These are phyloP conservation scores for Hydrolagus colliei DNA, from an alignment of 2,797 vertebrate species.

Conservation along the genomic window DNA sequence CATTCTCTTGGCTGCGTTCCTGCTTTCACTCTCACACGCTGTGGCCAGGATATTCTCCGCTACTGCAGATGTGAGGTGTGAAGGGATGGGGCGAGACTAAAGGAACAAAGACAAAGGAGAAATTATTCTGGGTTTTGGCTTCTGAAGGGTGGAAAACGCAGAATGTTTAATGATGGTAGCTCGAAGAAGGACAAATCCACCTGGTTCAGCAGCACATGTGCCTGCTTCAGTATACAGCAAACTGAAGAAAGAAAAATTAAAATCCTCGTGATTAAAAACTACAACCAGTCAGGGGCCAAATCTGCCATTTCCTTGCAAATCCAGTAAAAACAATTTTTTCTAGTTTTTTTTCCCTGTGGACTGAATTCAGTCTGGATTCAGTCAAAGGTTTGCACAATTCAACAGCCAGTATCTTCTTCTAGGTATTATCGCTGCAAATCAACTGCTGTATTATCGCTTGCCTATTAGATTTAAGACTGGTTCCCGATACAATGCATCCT, in stretches of 20 bases:
- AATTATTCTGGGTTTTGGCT: conserved; percentile 42
- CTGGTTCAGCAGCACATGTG: background rate
- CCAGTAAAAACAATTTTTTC: conserved; percentile 38
- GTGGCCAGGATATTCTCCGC: conserved; percentile 75
- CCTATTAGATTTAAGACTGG: conserved; percentile 47
- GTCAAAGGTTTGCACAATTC: conserved; percentile 45
- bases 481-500: conserved; percentile 43
- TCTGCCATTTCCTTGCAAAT: conserved; percentile 43
- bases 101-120: conserved; percentile 49
- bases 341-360: conserved; percentile 39
- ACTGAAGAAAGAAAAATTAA: conserved; percentile 51
- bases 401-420: conserved; percentile 46
- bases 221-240: background rate
- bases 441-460: conserved; percentile 43
- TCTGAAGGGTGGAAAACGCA: conserved; percentile 40
- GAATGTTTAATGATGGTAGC: background rate
- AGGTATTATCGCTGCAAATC: conserved; percentile 45
- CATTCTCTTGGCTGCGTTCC: conserved; percentile 75
- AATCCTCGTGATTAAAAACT: conserved; percentile 58
- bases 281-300: conserved; percentile 54
- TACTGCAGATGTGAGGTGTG: conserved; percentile 75
- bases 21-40: conserved; percentile 72
- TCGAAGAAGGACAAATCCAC: background rate
- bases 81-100: conserved; percentile 73
- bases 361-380: conserved; percentile 38